Conservation (phyloP, 2,113 vertebrate species). For the Pan troglodytes region NHGRI_mPanTro3-v2.1_pri NC_072407.2:131782501-131783000, state of each 20-base stretch:
- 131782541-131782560: neutral
- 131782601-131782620: neutral
- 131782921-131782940: slow-evolving; percentile 79
- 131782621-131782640: neutral
- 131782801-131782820: slow-evolving; percentile 91
- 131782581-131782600: neutral
- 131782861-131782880: slow-evolving; percentile 97
- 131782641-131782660: rapidly evolving
- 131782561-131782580: neutral
- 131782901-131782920: slow-evolving; percentile 83
- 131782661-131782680: neutral
- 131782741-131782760: neutral
- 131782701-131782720: rapidly evolving
- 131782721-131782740: rapidly evolving
- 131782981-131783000: slow-evolving; percentile 83
- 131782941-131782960: slow-evolving; percentile 89
- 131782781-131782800: slow-evolving; percentile 97
- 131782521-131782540: neutral
- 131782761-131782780: slow-evolving; percentile 86
- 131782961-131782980: slow-evolving; percentile 90
- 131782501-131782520: neutral
- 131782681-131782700: rapidly evolving
- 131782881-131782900: slow-evolving; percentile 90
- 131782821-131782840: slow-evolving; percentile 85
- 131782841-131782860: slow-evolving; percentile 99